Conservation (phyloP, 2,888 invertebrate genomes). For the Hybos culiciformis region DNA sequence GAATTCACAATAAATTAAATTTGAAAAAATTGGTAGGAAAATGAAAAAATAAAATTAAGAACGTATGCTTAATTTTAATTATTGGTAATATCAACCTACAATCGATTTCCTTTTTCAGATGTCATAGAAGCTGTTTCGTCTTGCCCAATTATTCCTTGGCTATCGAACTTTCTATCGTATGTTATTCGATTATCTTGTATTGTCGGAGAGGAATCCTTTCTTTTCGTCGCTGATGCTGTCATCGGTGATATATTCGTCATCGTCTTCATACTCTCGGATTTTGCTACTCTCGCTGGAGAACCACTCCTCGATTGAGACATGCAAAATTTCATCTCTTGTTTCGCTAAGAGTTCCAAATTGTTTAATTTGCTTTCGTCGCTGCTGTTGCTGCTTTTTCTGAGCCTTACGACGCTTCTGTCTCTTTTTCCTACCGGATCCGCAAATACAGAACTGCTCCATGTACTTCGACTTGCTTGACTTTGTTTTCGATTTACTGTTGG, state of each 20-base stretch:
- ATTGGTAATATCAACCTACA: constrained; percentile 24
- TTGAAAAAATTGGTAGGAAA: no score
- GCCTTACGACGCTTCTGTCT: constrained; percentile 26
- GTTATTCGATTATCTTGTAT: constrained; percentile 15
- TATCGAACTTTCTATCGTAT: constrained; percentile 19
- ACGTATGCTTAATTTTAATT: neutral
- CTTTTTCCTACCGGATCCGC: constrained; percentile 37
- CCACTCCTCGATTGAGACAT: constrained; percentile 38
- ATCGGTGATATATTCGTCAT: constrained; percentile 20
- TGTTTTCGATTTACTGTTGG: constrained; percentile 34
- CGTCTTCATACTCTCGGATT: constrained; percentile 20
- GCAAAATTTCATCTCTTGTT: constrained; percentile 37
- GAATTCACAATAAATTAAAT: no score
- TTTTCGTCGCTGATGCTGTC: constrained; percentile 8
- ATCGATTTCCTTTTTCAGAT: constrained; percentile 34
- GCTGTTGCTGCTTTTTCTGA: constrained; percentile 29
- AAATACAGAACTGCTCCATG: constrained; percentile 57
- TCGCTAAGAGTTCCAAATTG: constrained; percentile 54
- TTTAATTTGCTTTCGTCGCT: constrained; percentile 37
- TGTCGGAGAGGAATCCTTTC: neutral
- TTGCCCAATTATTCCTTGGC: constrained; percentile 24
- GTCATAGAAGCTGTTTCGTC: constrained; percentile 30
- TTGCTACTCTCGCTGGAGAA: constrained; percentile 28
- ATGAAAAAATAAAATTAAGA: neutral
- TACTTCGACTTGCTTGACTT: constrained; percentile 39